Evolutionary conservation across 2,797 vertebrate genomes (phyloP).

Genomic region (Eulemur mongoz): DNA sequence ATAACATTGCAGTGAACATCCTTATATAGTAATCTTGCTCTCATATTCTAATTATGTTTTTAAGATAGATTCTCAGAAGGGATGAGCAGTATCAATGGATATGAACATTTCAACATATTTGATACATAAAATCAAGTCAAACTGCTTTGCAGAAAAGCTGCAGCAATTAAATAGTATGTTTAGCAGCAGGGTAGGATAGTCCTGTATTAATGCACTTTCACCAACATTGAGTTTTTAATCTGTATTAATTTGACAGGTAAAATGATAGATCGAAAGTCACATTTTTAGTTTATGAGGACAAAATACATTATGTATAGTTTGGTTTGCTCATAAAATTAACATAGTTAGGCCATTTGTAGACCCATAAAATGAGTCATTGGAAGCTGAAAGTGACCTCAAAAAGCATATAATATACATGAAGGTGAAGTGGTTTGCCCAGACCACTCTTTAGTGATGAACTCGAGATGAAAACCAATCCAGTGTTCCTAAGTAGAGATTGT

Average conservation of each 20-base stretch:
- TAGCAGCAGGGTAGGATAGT: not conserved
- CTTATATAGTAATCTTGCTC: not conserved
- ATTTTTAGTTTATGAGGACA: not conserved
- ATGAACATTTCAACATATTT: not conserved
- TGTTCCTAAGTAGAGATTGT: not conserved
- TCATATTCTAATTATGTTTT: not conserved
- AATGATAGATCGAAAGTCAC: not conserved
- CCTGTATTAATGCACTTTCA: not conserved
- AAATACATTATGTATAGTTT: not conserved
- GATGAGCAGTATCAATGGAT: not conserved
- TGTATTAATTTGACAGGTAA: not conserved
- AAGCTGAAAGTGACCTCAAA: not conserved
- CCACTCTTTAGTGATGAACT: not conserved
- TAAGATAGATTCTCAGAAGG: not conserved
- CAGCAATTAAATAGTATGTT: not conserved
- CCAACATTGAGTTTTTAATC: not conserved
- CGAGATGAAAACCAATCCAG: not conserved
- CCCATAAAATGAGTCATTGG: not conserved
- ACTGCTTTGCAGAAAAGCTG: not conserved
- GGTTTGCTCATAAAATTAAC: not conserved
- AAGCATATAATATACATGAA: not conserved
- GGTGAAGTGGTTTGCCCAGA: not conserved
- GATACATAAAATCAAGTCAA: not conserved
- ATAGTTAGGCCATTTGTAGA: not conserved
- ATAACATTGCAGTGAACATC: not conserved